Conservation (phyloP, 1,140 invertebrate species). For the Drosophila pseudoobscura region DNA sequence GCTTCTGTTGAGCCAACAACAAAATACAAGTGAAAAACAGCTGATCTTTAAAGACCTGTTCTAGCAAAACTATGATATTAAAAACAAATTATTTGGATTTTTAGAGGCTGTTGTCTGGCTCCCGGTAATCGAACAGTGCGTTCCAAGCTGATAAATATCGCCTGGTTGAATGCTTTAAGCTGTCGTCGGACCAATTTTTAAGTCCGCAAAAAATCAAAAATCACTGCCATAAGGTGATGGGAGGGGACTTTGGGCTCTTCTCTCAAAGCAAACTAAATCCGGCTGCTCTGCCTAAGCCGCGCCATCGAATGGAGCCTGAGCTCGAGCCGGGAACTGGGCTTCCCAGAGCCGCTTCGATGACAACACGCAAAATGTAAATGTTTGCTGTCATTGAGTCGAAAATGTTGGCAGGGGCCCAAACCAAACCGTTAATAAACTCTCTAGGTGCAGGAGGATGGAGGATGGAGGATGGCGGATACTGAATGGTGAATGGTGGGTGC, state of each 20-base stretch:
- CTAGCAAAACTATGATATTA: no score
- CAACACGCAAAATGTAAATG: conserved; percentile 74
- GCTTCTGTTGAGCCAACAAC: no score
- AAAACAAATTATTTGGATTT: no score
- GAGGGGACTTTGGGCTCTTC: no score
- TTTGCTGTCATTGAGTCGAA: conserved; percentile 78
- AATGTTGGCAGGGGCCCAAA: conserved; percentile 62
- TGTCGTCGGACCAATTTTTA: not conserved
- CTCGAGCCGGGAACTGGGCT: not conserved
- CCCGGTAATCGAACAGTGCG: no score
- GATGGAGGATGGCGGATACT: not conserved
- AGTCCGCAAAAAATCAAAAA: not conserved
- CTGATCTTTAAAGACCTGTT: no score
- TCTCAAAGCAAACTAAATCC: conserved; percentile 5
- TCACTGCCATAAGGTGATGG: not conserved
- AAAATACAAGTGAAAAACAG: no score
- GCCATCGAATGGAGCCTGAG: conserved; percentile 12
- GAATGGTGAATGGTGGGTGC: no score
- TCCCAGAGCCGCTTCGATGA: conserved; percentile 33
- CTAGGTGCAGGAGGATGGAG: not conserved
- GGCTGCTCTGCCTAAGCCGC: conserved; percentile 45
- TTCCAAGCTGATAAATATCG: no score
- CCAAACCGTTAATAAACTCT: conserved; percentile 74
- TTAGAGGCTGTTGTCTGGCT: no score
- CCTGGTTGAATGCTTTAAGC: not conserved